phyloP scores from a whole-genome alignment of 2,888 invertebrate genomes.

The Eudasyphora cyanicolor region DNA sequence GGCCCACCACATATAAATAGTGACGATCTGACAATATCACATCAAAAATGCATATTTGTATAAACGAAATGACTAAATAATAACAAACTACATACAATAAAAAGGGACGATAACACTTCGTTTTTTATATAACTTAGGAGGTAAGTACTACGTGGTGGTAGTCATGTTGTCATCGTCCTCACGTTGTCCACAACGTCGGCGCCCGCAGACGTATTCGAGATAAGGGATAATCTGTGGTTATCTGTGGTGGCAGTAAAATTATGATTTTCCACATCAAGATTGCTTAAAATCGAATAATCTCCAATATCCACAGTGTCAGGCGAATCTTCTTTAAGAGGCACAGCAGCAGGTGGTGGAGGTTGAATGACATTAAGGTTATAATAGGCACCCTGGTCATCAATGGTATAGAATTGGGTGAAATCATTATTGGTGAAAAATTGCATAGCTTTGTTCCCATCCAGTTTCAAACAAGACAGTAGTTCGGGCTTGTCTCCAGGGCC shows the following conservation, averaged over 20 bases:
- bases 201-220: conserved; percentile 47
- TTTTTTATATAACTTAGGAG: conserved; percentile 33
- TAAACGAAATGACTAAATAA: conserved; percentile 66
- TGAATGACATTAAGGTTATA: conserved; percentile 72
- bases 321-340: conserved; percentile 4
- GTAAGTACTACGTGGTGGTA: conserved; percentile 26
- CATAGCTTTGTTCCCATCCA: conserved; percentile 76
- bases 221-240: conserved; percentile 46
- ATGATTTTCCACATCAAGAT: conserved; percentile 31
- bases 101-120: conserved; percentile 51
- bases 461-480: conserved; percentile 77
- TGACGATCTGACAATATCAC: not conserved
- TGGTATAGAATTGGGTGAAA: conserved; percentile 78
- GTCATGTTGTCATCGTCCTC: conserved; percentile 35
- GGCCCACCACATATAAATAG: not conserved
- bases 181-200: conserved; percentile 56
- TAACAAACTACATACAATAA: conserved; percentile 59
- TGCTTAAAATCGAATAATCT: conserved; percentile 40
- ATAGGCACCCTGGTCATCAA: conserved; percentile 79
- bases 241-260: conserved; percentile 35
- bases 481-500: conserved; percentile 75
- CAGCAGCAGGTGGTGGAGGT: conserved; percentile 1
- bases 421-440: conserved; percentile 74
- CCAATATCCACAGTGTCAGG: conserved; percentile 49
- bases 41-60: conserved; percentile 65